phyloP scores from a whole-genome alignment of 2,888 invertebrate species.

The Nymphalis urticae region DNA sequence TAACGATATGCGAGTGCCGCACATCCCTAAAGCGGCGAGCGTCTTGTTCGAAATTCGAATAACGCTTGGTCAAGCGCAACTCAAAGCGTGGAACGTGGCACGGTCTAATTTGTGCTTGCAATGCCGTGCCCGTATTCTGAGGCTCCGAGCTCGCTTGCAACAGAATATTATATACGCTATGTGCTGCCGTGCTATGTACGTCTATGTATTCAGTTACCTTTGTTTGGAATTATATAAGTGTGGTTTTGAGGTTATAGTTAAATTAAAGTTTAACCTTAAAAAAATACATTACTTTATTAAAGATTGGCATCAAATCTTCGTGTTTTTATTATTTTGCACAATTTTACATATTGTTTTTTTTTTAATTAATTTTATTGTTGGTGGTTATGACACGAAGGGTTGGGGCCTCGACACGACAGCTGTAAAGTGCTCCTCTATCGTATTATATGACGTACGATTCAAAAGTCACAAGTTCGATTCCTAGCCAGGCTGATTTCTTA shows the following conservation, averaged over 20 bases:
- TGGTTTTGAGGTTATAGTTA: not conserved
- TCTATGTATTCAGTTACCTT: not conserved
- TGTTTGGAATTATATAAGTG: not conserved
- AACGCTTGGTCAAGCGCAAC: slow-evolving; percentile 79
- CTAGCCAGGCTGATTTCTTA: too few species aligned
- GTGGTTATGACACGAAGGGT: too few species aligned
- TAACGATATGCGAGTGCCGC: slow-evolving; percentile 50
- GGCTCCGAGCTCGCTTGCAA: slow-evolving; percentile 31
- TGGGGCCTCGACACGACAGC: too few species aligned
- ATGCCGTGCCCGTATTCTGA: slow-evolving; percentile 46
- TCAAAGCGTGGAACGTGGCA: slow-evolving; percentile 69
- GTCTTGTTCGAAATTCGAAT: slow-evolving; percentile 75
- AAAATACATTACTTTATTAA: too few species aligned
- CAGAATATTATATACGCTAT: slow-evolving; percentile 38
- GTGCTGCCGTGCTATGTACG: slow-evolving; percentile 15
- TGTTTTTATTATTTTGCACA: too few species aligned
- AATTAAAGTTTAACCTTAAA: not conserved
- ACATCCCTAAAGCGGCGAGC: slow-evolving; percentile 57
- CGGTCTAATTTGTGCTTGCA: slow-evolving; percentile 69
- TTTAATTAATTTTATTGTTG: too few species aligned
- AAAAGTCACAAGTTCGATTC: too few species aligned
- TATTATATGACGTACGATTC: too few species aligned
- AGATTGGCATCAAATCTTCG: too few species aligned
- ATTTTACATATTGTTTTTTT: too few species aligned
- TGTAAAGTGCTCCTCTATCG: too few species aligned